Base-by-base conservation (phyloP, 2,888 invertebrate genomes). In the Lydus trimaculatus region DNA sequence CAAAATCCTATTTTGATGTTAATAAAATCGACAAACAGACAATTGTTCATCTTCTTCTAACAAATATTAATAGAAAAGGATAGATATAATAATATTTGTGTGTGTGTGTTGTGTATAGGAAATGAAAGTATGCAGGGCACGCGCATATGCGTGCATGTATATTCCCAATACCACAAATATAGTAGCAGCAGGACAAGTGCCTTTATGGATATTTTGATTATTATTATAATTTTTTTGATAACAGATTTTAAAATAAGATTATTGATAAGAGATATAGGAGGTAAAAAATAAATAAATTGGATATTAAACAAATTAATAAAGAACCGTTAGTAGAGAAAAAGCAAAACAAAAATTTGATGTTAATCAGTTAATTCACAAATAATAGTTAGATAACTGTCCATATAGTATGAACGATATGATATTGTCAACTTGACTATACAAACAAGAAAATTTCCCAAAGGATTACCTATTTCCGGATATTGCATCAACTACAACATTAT, bases 1-100 rank as follows among this genome's bases (percentile, higher is more conserved):
- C 61, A 64, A 62, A 70, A 64, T 56, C 61, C 63, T 59, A 56
- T 63, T 65, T 68, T 66, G 67, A 73, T 71, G 69, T 73, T 72
- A 69, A 8, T 76, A 75, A 79, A 78, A 78, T 73, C 79, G 75
- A 70, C 82, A 68, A 76, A 81, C 79, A 61, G 77, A 69, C 69
- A 66, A 66, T 65, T 64, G 59, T 69, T 70, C 65, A 70, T 64
- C 66, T 73, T 65, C 39, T 39, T 61, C 61, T 48, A 58, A 48
- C 64, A 48, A 20, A 43, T 43, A 23, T 17, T 7, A n/a, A n/a
- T 63, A 25, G 68, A 72, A 59, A 64, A 69, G 68, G 69, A 70
- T 39, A 60, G 28, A 66, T 61, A 31, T 48, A 33, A 64, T n/a
- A 25, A 48, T 48, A 59, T 7, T 23, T 20, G 17, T 11, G 20